A percentile compares a stretch with the other conserved stretches of the same genome.
These are phyloP conservation scores for Gadus chalcogrammus DNA, from an alignment of 2,113 vertebrate genomes.

Conservation along the genomic window DNA sequence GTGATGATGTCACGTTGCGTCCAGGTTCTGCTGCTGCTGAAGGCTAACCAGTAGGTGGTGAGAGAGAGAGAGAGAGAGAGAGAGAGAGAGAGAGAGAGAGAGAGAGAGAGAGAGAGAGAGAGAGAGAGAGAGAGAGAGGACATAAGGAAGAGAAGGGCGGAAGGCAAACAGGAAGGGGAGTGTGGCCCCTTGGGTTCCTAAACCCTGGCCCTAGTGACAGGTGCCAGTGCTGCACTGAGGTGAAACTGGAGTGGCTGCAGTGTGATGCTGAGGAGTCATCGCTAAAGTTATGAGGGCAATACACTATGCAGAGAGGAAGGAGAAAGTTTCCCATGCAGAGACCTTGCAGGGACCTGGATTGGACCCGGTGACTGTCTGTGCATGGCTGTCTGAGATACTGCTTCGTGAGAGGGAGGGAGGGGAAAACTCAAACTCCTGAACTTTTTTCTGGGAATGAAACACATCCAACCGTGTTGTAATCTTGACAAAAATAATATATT, in stretches of 20 bases:
- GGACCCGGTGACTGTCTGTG: too few species aligned
- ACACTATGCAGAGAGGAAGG: slow-evolving; percentile 31
- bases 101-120: slow-evolving; percentile 3
- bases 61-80: slow-evolving; percentile 1
- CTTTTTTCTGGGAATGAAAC: too few species aligned
- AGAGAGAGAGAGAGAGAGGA: neutral
- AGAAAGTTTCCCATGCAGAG: neutral
- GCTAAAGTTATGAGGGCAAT: slow-evolving; percentile 29
- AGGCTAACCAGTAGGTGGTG: slow-evolving; percentile 29
- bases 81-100: slow-evolving; percentile 1
- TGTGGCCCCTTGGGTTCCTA: slow-evolving; percentile 18
- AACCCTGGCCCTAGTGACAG: slow-evolving; percentile 27
- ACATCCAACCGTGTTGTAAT: too few species aligned
- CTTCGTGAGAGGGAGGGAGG: neutral
- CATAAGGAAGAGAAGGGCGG: neutral
- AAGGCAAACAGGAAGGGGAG: slow-evolving; percentile 5
- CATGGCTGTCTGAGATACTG: too few species aligned
- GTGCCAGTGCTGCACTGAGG: slow-evolving; percentile 48
- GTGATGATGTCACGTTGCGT: slow-evolving; percentile 33
- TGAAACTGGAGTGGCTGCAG: slow-evolving; percentile 49
- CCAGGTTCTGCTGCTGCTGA: slow-evolving; percentile 31
- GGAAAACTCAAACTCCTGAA: neutral
- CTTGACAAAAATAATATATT: too few species aligned
- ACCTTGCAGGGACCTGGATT: neutral
- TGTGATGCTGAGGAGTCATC: slow-evolving; percentile 35